phyloP scores from a whole-genome alignment of 1,140 invertebrate species.

The Lepidurus arcticus region DNA sequence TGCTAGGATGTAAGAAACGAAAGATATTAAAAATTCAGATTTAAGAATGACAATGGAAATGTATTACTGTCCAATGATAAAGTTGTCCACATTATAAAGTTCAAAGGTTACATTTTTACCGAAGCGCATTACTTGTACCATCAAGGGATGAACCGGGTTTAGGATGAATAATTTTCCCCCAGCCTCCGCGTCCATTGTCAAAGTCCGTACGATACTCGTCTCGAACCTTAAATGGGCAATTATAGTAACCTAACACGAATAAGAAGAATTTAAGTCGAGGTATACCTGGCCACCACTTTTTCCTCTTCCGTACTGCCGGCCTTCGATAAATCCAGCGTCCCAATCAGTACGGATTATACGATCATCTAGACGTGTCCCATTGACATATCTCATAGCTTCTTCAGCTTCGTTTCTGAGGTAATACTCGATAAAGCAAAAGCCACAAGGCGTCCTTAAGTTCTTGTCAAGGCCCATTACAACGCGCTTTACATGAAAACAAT shows the following conservation, averaged over 20 bases:
- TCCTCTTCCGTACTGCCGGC: conserved; percentile 94
- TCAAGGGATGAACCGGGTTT: conserved; percentile 46
- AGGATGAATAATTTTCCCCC: conserved; percentile 87
- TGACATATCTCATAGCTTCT: conserved; percentile 91
- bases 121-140: neutral
- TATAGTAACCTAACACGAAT: neutral
- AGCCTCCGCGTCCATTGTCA: conserved; percentile 92
- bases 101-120: neutral
- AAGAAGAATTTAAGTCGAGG: neutral
- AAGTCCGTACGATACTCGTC: conserved; percentile 98
- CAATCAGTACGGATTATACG: conserved; percentile 96
- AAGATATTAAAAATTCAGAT: neutral
- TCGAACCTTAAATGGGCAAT: conserved; percentile 63
- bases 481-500: conserved; percentile 48
- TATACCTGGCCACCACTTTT: conserved; percentile 95
- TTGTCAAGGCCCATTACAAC: conserved; percentile 98
- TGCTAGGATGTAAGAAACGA: too few species aligned
- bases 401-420: conserved; percentile 84
- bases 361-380: conserved; percentile 94
- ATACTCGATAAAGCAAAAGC: conserved; percentile 99
- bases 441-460: conserved; percentile 97
- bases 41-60: neutral
- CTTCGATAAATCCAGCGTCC: conserved; percentile 99
- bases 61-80: neutral
- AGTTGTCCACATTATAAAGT: neutral